These are phyloP conservation scores for Schizotus pectinicornis DNA, from an alignment of 2,888 invertebrate species.

Conservation along the genomic window DNA sequence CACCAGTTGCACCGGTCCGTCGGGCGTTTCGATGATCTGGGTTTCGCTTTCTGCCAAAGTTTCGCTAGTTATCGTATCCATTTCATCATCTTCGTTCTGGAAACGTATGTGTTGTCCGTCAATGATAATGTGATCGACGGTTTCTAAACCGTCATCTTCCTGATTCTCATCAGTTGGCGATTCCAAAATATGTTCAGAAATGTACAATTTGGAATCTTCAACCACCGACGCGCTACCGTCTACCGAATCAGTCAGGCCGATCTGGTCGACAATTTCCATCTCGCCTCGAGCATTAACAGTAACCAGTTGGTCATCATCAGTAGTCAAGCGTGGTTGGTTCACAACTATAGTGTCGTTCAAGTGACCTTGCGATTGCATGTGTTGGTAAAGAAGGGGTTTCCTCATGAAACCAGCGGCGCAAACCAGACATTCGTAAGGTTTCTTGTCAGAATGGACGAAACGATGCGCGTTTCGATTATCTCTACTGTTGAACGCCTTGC, in stretches of 20 bases:
- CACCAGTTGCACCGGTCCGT: constrained; percentile 56
- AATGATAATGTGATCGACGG: constrained; percentile 55
- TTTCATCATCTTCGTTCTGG: constrained; percentile 44
- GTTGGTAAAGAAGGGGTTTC: constrained; percentile 77
- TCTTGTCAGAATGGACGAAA: constrained; percentile 85
- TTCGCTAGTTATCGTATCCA: constrained; percentile 47
- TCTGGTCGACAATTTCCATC: constrained; percentile 52
- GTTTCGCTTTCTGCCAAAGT: constrained; percentile 52
- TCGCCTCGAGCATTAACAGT: constrained; percentile 55
- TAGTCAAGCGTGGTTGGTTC: constrained; percentile 78
- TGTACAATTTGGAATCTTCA: constrained; percentile 61
- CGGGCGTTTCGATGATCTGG: constrained; percentile 56
- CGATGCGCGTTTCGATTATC: constrained; percentile 86
- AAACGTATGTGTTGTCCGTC: constrained; percentile 56
- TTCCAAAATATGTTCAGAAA: constrained; percentile 61
- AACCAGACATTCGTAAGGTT: constrained; percentile 82
- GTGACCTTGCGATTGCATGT: constrained; percentile 78
- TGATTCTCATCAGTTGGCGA: constrained; percentile 34
- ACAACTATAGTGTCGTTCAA: constrained; percentile 82
- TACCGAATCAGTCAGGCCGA: constrained; percentile 29
- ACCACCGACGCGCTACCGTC: constrained; percentile 17
- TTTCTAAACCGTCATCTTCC: constrained; percentile 34
- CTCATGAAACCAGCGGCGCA: constrained; percentile 86
- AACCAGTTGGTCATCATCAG: constrained; percentile 61
- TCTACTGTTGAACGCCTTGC: constrained; percentile 81